Evolutionary conservation across 2,797 vertebrate genomes (phyloP), one percentile per base, ranked within the genome.

Genomic region (Pseudochromis fuscus): DNA sequence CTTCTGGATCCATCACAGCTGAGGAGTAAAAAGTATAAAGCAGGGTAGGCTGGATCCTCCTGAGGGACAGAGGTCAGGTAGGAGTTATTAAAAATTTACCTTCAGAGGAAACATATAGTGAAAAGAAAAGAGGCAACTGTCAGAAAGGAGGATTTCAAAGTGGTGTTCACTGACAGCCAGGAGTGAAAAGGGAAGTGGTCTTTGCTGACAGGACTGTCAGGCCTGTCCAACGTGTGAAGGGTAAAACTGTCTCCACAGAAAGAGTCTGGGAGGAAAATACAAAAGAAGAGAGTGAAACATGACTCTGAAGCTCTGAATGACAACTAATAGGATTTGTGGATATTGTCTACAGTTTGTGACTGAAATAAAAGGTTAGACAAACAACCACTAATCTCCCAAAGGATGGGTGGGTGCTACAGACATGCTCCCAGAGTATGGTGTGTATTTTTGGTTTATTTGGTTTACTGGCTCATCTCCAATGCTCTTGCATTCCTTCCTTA

Each of bases 401-500:
- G 37, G 44, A 56, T 18, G 9, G 4, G 25, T 27, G 38, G n/a
- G n/a, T n/a, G n/a, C 13, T 35, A 12, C 21, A 60, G 30, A 45
- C 1, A 53, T 7, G 35, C 16, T 45, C 18, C 38, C 5, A 33
- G 30, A 24, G 45, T 49, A 31, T 30, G 0, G 11, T 33, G 28
- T 42, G 59, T 9, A 61, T 49, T 38, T 67, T 58, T 70, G 3
- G 0, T 57, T 61, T 12, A 30, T 72, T 67, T 12, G 31, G 24
- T 52, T 40, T 18, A 60, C 30, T 52, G 52, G 67, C 50, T 75
- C 24, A 25, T 76, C 55, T 53, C 59, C 40, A 31, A 3, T 5
- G 38, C 11, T 6, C 46, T 67, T 66, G 53, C 67, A 70, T 75
- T 79, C 28, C 44, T 68, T 31, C 37, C 16, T 40, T 40, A 40